Percentiles rank a stretch among this genome's conserved stretches.
Conservation (phyloP, 2,113 vertebrate genomes). For the Burhinus oedicnemus region DNA sequence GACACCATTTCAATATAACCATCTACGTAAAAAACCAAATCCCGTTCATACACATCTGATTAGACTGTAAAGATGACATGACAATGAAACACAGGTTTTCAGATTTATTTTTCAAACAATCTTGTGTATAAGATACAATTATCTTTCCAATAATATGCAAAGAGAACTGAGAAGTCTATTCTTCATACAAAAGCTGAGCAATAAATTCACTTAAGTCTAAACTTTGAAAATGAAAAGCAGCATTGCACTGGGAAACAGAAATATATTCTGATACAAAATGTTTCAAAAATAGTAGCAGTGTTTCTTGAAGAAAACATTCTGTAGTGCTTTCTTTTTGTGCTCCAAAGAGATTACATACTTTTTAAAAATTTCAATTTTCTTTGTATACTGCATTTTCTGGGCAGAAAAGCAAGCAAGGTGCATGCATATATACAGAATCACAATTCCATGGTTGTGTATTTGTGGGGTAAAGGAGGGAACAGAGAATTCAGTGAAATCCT, state of each 20-base stretch:
- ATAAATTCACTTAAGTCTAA: not conserved
- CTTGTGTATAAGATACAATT: not conserved
- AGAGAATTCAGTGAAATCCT: constrained; percentile 14
- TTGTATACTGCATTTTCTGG: not conserved
- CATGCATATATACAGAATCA: not conserved
- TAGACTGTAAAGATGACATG: not conserved
- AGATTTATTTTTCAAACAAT: constrained; percentile 53
- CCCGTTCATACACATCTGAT: not conserved
- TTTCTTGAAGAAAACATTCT: not conserved
- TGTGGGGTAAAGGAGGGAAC: not conserved
- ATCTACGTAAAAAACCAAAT: not conserved
- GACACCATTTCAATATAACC: not conserved
- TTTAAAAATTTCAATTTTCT: not conserved
- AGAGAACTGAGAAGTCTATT: not conserved
- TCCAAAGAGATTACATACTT: not conserved
- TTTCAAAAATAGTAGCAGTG: not conserved
- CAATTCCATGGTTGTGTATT: not conserved
- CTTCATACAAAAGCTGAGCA: constrained; percentile 28
- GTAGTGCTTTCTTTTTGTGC: not conserved
- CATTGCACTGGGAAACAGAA: constrained; percentile 30
- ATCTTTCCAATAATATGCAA: not conserved
- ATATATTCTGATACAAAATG: not conserved
- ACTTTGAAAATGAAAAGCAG: not conserved
- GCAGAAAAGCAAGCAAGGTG: not conserved
- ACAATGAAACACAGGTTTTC: not conserved